phyloP scores from a whole-genome alignment of 2,888 invertebrate genomes.

The Drosophila dives region DNA sequence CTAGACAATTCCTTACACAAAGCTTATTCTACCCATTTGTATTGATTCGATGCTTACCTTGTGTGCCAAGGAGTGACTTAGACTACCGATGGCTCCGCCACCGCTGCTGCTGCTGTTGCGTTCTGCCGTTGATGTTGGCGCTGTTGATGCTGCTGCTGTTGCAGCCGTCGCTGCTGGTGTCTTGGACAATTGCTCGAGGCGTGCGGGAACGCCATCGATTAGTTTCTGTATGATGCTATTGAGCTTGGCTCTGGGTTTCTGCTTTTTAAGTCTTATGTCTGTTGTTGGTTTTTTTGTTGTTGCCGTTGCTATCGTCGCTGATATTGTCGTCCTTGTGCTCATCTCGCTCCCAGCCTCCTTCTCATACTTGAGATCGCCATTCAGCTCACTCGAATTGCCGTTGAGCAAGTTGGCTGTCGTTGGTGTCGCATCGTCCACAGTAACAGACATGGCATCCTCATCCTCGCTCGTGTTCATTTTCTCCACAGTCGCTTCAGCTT shows the following conservation, averaged over 20 bases:
- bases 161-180: slow-evolving; percentile 56
- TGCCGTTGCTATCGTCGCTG: slow-evolving; percentile 20
- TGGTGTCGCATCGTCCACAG: slow-evolving; percentile 41
- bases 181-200: slow-evolving; percentile 79
- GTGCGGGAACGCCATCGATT: slow-evolving; percentile 82
- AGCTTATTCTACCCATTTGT: no score
- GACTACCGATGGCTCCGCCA: slow-evolving; percentile 66
- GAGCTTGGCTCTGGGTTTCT: slow-evolving; percentile 83
- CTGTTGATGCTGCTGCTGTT: slow-evolving; percentile 26
- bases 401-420: slow-evolving; percentile 33
- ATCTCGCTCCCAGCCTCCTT: slow-evolving; percentile 16
- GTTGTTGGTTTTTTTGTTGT: slow-evolving; percentile 38
- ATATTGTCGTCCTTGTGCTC: slow-evolving; percentile 14
- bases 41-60: slow-evolving; percentile 55
- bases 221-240: slow-evolving; percentile 84
- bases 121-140: slow-evolving; percentile 34
- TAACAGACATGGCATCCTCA: slow-evolving; percentile 56
- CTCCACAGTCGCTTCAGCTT: slow-evolving; percentile 58
- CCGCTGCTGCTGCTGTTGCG: slow-evolving; percentile 53
- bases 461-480: slow-evolving; percentile 82
- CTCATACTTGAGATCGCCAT: slow-evolving; percentile 54
- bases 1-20: background rate
- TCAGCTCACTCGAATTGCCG: slow-evolving; percentile 49
- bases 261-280: slow-evolving; percentile 83
- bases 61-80: slow-evolving; percentile 65